phyloP scores from a whole-genome alignment of 64 coral and sea anemone genomes.

The Trachythela sp. region DNA sequence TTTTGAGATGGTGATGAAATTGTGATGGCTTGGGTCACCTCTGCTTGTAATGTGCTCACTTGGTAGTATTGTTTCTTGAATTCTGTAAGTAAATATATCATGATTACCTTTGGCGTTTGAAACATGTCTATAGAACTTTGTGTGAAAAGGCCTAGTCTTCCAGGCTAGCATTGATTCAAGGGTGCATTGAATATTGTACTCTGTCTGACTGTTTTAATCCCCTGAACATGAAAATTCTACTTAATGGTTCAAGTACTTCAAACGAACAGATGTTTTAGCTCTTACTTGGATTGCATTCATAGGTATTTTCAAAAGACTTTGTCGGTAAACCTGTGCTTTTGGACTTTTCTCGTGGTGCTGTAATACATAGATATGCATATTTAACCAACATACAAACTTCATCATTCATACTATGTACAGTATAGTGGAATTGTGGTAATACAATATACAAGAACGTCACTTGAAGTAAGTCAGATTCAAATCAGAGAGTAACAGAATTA shows the following conservation, averaged over 20 bases:
- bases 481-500: too few relatives aligned
- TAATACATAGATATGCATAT: neutral
- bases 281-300: neutral
- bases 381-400: neutral
- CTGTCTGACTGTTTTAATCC: too few relatives aligned
- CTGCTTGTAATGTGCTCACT: constrained; percentile 43
- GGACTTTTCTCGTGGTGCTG: neutral
- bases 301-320: neutral
- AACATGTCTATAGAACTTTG: neutral
- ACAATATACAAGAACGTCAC: too few relatives aligned
- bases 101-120: neutral
- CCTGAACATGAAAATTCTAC: too few relatives aligned
- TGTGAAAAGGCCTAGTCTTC: too few relatives aligned
- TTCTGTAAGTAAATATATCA: neutral
- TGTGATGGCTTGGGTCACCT: constrained; percentile 39
- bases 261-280: too few relatives aligned
- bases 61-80: constrained; percentile 31
- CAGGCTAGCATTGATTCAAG: too few relatives aligned
- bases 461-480: too few relatives aligned
- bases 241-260: too few relatives aligned
- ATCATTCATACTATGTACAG: neutral
- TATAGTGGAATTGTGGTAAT: too few relatives aligned
- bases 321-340: neutral
- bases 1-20: constrained; percentile 55
- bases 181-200: too few relatives aligned